Evolutionary conservation across 2,888 invertebrate genomes (phyloP).

Genomic region (Nomada goodeniana): DNA sequence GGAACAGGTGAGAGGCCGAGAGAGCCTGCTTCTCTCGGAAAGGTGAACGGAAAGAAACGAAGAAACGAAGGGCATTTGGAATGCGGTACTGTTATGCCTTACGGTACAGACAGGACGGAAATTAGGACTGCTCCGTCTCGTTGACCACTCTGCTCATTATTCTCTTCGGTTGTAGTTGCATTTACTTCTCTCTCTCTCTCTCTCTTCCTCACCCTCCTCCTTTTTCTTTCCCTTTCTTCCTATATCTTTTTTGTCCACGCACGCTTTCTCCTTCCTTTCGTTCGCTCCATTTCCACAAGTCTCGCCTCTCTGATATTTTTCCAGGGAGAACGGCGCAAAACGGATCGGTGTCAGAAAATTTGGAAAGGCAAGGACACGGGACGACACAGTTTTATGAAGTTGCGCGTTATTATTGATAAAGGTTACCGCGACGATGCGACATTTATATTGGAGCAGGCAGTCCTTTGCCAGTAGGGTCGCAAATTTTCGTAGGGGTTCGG

Average conservation of each 20-base stretch:
- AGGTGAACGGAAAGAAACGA: constrained; percentile 79
- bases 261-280: not conserved
- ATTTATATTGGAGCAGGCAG: no score
- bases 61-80: constrained; percentile 82
- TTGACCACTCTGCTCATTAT: constrained; percentile 52
- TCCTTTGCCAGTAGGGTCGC: constrained; percentile 50
- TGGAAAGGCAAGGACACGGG: no score
- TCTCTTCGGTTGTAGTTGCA: constrained; percentile 39
- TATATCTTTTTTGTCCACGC: not conserved
- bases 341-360: no score
- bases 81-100: constrained; percentile 83
- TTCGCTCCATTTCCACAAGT: not conserved
- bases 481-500: constrained; percentile 63
- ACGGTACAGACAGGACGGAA: constrained; percentile 83
- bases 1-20: constrained; percentile 77
- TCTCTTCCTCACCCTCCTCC: not conserved
- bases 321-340: no score
- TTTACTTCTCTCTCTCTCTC: not conserved
- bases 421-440: no score
- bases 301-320: no score
- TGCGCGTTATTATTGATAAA: no score
- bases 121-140: constrained; percentile 80
- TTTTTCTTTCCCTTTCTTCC: constrained; percentile 4
- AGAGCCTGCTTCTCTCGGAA: constrained; percentile 70
- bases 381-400: no score